Evolutionary conservation across 2,113 vertebrate species (phyloP).

Genomic region (Suricata suricatta): DNA sequence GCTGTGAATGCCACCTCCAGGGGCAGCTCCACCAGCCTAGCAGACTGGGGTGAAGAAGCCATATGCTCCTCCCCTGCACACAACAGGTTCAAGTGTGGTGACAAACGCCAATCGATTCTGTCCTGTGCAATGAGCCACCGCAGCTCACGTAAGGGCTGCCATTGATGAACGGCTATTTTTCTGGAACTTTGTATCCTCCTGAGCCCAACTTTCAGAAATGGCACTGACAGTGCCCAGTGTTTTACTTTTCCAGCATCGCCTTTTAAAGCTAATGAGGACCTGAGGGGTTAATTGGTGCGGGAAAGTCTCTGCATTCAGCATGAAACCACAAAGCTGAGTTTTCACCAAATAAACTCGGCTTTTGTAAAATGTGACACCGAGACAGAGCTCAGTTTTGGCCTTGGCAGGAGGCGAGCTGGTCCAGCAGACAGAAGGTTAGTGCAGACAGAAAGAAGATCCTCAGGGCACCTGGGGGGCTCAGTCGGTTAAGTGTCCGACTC

Average conservation of each 20-base stretch:
- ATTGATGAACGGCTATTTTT: rapidly evolving
- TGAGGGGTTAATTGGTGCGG: background rate
- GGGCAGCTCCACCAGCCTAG: background rate
- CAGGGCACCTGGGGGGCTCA: background rate
- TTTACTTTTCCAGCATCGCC: background rate
- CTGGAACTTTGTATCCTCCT: background rate
- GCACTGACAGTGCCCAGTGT: background rate
- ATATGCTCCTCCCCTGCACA: background rate
- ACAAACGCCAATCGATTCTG: background rate
- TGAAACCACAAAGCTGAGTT: constrained; percentile 3
- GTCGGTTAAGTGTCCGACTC: no score
- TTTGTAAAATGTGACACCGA: background rate
- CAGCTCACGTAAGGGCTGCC: background rate
- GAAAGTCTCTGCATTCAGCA: background rate
- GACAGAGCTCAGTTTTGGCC: background rate
- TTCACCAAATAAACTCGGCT: background rate
- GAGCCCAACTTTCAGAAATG: background rate
- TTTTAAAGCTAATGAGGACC: constrained; percentile 7
- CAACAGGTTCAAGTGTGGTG: background rate
- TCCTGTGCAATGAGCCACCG: rapidly evolving
- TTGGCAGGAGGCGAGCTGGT: background rate
- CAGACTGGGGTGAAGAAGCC: background rate
- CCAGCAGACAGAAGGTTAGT: background rate
- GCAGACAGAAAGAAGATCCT: background rate
- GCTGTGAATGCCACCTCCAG: background rate